Evolutionary conservation across 2,888 invertebrate genomes (phyloP).

Genomic region (Phengaris arion): DNA sequence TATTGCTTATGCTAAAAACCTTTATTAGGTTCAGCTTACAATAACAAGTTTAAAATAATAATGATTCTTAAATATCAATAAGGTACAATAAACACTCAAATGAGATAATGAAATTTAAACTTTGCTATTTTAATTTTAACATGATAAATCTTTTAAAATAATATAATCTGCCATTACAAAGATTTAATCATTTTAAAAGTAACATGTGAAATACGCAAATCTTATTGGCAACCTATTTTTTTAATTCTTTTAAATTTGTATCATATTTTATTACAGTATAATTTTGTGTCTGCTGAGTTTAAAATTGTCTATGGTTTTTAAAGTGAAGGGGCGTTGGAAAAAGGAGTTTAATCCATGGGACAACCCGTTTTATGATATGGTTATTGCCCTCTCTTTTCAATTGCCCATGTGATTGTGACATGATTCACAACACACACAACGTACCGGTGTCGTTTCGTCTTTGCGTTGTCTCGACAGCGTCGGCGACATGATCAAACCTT

Average conservation of each 20-base stretch:
- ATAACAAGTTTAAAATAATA: neutral
- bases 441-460: slow-evolving; percentile 59
- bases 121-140: no score
- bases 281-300: neutral
- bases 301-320: neutral
- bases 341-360: neutral
- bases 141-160: no score
- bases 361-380: slow-evolving; percentile 4
- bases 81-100: no score
- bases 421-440: slow-evolving; percentile 45
- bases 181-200: no score
- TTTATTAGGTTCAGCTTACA: neutral
- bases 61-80: neutral
- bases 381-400: slow-evolving; percentile 22
- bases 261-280: neutral
- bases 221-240: no score
- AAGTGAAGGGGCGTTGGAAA: neutral
- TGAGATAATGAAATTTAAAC: no score
- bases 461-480: slow-evolving; percentile 62
- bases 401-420: slow-evolving; percentile 22
- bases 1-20: no score
- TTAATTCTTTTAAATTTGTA: no score
- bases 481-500: slow-evolving; percentile 67
- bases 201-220: no score
- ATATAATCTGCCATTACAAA: no score